phyloP scores from a whole-genome alignment of 1,140 invertebrate species.

The Trissolcus basalis region DNA sequence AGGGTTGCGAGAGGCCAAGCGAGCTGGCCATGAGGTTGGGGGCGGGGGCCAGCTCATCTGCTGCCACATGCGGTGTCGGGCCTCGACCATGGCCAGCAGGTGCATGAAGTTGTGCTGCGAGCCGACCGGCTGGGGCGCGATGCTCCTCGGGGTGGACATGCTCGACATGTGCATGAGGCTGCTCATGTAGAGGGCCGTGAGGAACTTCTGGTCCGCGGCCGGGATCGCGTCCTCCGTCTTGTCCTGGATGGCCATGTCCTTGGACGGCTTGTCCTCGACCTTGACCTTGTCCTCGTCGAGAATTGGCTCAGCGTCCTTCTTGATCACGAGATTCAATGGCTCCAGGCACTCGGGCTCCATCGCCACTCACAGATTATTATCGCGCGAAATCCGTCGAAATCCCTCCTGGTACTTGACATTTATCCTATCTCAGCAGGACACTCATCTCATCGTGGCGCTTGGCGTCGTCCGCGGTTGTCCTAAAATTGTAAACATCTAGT shows the following conservation, averaged over 20 bases:
- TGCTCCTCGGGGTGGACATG: constrained; percentile 65
- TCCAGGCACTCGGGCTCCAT: constrained; percentile 76
- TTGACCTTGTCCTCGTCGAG: constrained; percentile 27
- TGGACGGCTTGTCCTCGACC: constrained; percentile 54
- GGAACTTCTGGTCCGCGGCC: constrained; percentile 77
- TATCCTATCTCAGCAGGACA: background rate
- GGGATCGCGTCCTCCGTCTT: constrained; percentile 72
- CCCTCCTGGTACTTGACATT: constrained; percentile 4
- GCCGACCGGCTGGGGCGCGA: constrained; percentile 65
- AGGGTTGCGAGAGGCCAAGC: constrained; percentile 67
- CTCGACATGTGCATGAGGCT: constrained; percentile 75
- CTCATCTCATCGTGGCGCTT: background rate
- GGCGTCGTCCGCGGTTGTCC: too few species aligned
- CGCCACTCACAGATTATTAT: constrained; percentile 54
- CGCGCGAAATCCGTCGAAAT: too few species aligned
- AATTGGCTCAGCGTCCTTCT: constrained; percentile 65
- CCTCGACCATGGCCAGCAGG: constrained; percentile 72
- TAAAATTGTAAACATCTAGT: too few species aligned
- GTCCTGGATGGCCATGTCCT: constrained; percentile 71
- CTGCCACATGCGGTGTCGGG: constrained; percentile 75
- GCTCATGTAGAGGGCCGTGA: constrained; percentile 80
- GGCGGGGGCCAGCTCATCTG: constrained; percentile 72
- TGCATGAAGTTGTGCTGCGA: constrained; percentile 72
- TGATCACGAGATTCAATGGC: constrained; percentile 75
- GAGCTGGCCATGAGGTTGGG: constrained; percentile 68